Percentiles rank a stretch among this genome's conserved stretches.
Conservation (phyloP, 92 coral and sea anemone species). For the Phenganax stokvisi region DNA sequence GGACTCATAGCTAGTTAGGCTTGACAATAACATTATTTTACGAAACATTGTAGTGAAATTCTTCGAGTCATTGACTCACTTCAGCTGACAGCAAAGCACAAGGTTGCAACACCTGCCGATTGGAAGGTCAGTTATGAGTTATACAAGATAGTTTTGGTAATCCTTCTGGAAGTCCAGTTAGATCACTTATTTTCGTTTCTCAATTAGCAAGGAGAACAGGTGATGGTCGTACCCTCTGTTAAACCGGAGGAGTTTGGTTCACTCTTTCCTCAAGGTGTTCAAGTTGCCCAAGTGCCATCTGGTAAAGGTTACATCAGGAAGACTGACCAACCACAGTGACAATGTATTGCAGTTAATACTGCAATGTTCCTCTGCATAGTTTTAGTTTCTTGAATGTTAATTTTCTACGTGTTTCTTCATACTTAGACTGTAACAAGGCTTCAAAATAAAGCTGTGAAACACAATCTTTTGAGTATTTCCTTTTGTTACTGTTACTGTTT, state of each 20-base stretch:
- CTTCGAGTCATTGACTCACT: conserved; percentile 94
- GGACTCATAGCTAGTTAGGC: neutral
- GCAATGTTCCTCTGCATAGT: too few relatives aligned
- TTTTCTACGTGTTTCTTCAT: too few relatives aligned
- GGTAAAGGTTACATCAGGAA: conserved; percentile 77
- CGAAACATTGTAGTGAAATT: conserved; percentile 62
- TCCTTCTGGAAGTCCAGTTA: neutral
- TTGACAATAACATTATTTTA: neutral
- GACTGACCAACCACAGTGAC: conserved; percentile 67
- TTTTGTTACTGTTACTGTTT: too few relatives aligned
- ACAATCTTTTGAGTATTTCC: too few relatives aligned
- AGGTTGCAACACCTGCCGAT: conserved; percentile 95
- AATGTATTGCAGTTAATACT: neutral
- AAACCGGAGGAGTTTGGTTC: conserved; percentile 45
- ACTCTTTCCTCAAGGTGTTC: conserved; percentile 63
- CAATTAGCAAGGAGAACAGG: conserved; percentile 58
- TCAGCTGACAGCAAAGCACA: conserved; percentile 79
- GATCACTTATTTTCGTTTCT: neutral
- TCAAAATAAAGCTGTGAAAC: too few relatives aligned
- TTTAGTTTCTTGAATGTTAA: too few relatives aligned
- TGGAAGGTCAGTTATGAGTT: conserved; percentile 65
- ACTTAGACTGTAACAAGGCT: too few relatives aligned
- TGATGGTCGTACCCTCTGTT: conserved; percentile 85
- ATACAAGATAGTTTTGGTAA: neutral
- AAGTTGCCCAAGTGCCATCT: conserved; percentile 48